A percentile compares a stretch with the other conserved stretches of the same genome.
These are phyloP conservation scores for Hypotaenidia philippensis DNA, from an alignment of 2,797 vertebrate species.

Conservation along the genomic window DNA sequence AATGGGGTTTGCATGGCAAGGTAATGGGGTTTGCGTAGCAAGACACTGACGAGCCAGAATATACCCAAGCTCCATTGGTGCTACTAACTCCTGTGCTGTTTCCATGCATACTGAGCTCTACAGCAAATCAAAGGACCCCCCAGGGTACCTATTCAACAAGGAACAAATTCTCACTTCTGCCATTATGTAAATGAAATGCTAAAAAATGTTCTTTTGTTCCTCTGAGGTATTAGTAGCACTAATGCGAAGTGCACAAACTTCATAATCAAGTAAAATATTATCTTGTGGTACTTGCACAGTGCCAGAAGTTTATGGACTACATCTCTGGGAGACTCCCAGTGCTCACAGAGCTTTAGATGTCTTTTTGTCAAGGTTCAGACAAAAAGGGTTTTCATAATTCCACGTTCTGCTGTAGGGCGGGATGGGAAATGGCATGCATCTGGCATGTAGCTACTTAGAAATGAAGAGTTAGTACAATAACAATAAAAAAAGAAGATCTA, in stretches of 20 bases:
- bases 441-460: conserved; percentile 36
- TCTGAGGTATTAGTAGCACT: conserved; percentile 25
- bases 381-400: conserved; percentile 21
- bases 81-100: neutral
- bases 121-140: conserved; percentile 25
- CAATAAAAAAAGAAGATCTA: conserved; percentile 54
- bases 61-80: neutral
- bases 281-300: neutral
- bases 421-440: conserved; percentile 30
- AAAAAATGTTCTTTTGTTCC: conserved; percentile 52
- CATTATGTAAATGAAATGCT: conserved; percentile 66
- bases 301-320: conserved; percentile 24
- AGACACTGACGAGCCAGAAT: neutral
- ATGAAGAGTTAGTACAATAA: conserved; percentile 54
- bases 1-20: neutral
- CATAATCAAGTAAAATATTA: conserved; percentile 44
- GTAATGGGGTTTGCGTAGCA: neutral
- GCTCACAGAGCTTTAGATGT: neutral
- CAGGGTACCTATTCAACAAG: conserved; percentile 39
- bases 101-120: neutral
- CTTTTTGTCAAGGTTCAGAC: conserved; percentile 13
- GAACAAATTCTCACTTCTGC: conserved; percentile 47
- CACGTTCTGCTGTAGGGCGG: conserved; percentile 1
- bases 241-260: conserved; percentile 17
- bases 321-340: neutral